A percentile compares a stretch with the other conserved stretches of the same genome.
phyloP scores from a whole-genome alignment of 2,888 invertebrate species.

The Chymomyza procnemis region DNA sequence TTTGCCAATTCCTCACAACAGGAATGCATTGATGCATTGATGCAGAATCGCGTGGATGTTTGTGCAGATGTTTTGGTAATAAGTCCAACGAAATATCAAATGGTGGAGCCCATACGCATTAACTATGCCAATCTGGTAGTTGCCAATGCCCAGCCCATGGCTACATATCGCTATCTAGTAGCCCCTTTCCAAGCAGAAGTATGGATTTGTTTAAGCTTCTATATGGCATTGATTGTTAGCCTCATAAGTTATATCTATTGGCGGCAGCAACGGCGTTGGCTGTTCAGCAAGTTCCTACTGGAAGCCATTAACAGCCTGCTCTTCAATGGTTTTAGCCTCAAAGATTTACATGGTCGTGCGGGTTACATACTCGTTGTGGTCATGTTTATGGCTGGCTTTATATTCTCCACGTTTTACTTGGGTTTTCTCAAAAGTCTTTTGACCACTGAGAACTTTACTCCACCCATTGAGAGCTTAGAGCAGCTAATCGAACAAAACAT shows the following conservation, averaged over 20 bases:
- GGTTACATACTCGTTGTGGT: slow-evolving; percentile 52
- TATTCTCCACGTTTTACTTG: slow-evolving; percentile 54
- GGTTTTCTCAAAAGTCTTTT: slow-evolving; percentile 50
- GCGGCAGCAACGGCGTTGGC: slow-evolving; percentile 41
- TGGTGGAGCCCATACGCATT: slow-evolving; percentile 43
- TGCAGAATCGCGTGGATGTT: slow-evolving; percentile 32
- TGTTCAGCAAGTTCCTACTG: slow-evolving; percentile 54
- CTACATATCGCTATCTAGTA: slow-evolving; percentile 45
- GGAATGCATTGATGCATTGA: slow-evolving; percentile 34
- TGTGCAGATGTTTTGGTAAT: slow-evolving; percentile 49
- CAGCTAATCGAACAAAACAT: slow-evolving; percentile 43
- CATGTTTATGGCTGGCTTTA: slow-evolving; percentile 50
- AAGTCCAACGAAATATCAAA: slow-evolving; percentile 19
- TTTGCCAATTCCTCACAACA: slow-evolving; percentile 35
- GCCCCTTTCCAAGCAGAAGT: slow-evolving; percentile 47
- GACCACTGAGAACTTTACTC: slow-evolving; percentile 54
- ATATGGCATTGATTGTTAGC: slow-evolving; percentile 43
- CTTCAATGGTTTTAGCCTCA: slow-evolving; percentile 41
- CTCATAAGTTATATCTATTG: slow-evolving; percentile 56
- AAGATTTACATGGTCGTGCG: slow-evolving; percentile 35
- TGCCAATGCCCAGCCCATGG: slow-evolving; percentile 42
- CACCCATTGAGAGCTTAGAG: slow-evolving; percentile 52
- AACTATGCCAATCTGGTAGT: slow-evolving; percentile 54
- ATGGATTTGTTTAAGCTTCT: slow-evolving; percentile 45
- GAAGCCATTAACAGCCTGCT: slow-evolving; percentile 53